These are phyloP conservation scores for Grantiella picta DNA, from an alignment of 2,113 vertebrate genomes.

Conservation along the genomic window DNA sequence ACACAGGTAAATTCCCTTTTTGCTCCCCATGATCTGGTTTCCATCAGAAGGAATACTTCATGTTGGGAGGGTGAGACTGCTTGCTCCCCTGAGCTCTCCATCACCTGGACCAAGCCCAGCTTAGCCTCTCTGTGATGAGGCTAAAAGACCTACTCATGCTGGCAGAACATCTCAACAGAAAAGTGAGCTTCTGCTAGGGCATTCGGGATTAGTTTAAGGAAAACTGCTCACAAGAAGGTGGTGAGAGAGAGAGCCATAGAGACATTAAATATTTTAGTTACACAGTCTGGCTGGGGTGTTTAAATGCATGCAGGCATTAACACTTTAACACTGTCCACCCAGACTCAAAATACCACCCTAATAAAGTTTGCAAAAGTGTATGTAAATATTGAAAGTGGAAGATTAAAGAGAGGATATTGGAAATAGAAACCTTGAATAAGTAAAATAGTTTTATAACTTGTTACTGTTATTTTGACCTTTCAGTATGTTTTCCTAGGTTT, in stretches of 20 bases:
- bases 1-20: neutral
- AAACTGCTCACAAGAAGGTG: neutral
- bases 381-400: constrained; percentile 4
- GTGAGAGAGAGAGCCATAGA: neutral
- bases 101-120: neutral
- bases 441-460: constrained; percentile 5
- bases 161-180: neutral
- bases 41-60: neutral
- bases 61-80: neutral
- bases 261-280: neutral
- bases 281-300: neutral
- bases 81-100: neutral
- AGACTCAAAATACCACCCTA: neutral
- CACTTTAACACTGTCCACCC: neutral
- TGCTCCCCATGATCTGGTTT: neutral
- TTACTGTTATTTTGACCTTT: constrained; percentile 23
- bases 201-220: neutral
- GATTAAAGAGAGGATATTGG: neutral
- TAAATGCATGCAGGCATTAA: constrained; percentile 12
- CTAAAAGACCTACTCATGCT: neutral
- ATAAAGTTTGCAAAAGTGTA: constrained; percentile 17
- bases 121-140: neutral
- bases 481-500: neutral
- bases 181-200: neutral
- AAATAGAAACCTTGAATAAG: neutral